Conservation (phyloP, 2,113 vertebrate species). For the Nerophis ophidion region DNA sequence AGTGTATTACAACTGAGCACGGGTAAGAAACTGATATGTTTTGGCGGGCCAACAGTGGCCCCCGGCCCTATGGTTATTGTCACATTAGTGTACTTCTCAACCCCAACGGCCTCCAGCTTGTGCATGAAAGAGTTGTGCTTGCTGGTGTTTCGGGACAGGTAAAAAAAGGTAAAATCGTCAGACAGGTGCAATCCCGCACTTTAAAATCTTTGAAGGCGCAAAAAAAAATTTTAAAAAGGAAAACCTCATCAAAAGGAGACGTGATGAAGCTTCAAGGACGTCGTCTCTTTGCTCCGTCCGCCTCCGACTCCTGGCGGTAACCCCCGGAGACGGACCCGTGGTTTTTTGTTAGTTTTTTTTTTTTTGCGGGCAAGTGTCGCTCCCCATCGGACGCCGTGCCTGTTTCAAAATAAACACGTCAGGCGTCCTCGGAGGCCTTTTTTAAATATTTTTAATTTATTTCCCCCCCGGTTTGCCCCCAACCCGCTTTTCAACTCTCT, state of each 20-base stretch:
- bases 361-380: constrained; percentile 64
- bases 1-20: no score
- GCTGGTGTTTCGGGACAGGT: background rate
- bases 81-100: background rate
- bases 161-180: background rate
- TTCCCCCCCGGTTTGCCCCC: background rate
- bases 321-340: constrained; percentile 54
- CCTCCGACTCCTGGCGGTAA: constrained; percentile 42
- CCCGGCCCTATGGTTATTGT: background rate
- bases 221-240: background rate
- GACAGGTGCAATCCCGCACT: background rate
- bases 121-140: background rate
- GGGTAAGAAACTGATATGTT: no score
- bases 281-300: constrained; percentile 62
- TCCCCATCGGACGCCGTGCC: constrained; percentile 64
- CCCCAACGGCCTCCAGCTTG: background rate
- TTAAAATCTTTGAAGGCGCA: constrained; percentile 20
- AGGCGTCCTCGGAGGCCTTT: constrained; percentile 23
- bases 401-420: constrained; percentile 65
- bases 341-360: constrained; percentile 60
- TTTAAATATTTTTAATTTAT: no score
- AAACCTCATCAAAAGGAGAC: constrained; percentile 42
- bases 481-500: constrained; percentile 32
- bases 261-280: constrained; percentile 60
- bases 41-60: no score